Conservation (phyloP, 2,797 vertebrate species). For the Chelonia mydas region DNA sequence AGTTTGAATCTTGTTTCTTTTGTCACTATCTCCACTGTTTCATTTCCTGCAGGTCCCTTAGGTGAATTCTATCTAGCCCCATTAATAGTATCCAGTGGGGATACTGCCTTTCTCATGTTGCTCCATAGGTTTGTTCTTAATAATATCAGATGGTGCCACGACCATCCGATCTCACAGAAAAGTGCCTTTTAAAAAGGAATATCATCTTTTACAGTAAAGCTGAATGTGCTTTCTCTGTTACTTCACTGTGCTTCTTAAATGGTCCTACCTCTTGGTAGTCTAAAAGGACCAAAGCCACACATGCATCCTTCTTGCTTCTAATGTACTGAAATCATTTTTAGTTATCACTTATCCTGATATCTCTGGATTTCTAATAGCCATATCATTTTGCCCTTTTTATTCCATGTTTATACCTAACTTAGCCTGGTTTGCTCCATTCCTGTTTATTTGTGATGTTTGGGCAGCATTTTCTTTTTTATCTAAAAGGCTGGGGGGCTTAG, state of each 20-base stretch:
- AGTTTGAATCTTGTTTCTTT: neutral
- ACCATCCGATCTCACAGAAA: slow-evolving; percentile 8
- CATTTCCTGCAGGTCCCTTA: slow-evolving; percentile 5
- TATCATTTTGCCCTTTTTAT: neutral
- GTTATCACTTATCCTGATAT: slow-evolving; percentile 35
- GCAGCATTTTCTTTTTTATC: neutral
- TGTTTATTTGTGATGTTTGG: neutral
- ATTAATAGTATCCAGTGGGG: neutral
- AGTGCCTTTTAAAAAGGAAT: neutral
- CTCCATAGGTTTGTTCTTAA: slow-evolving; percentile 13
- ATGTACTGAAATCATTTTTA: slow-evolving; percentile 9
- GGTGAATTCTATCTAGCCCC: slow-evolving; percentile 7
- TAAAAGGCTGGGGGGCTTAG: neutral
- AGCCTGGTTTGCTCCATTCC: neutral
- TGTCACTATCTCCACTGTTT: neutral
- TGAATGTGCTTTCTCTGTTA: neutral
- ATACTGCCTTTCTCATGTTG: neutral
- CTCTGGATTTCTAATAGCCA: neutral
- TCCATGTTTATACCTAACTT: neutral
- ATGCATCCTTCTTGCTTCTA: neutral
- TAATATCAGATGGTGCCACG: neutral
- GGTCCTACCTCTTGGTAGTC: neutral
- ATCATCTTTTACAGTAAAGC: neutral
- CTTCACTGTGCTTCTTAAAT: neutral
- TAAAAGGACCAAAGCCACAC: neutral